phyloP scores from a whole-genome alignment of 1,140 invertebrate species.

The Acromyrmex echinatior region DNA sequence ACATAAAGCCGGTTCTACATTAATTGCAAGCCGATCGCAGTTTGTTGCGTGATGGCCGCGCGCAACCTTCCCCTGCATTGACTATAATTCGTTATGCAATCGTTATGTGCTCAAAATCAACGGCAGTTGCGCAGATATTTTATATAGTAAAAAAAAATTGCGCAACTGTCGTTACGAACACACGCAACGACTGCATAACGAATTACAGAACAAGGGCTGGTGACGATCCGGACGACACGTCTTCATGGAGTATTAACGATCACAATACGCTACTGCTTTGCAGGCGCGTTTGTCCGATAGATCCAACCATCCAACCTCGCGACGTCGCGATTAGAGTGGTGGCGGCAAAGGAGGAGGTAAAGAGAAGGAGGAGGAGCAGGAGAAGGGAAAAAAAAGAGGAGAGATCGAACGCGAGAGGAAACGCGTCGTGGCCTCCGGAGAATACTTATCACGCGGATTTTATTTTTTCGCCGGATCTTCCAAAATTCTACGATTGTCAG shows the following conservation, averaged over 20 bases:
- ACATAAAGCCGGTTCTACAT: too few species aligned
- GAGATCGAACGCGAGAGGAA: not conserved
- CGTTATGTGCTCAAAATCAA: too few species aligned
- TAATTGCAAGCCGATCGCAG: too few species aligned
- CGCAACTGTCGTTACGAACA: too few species aligned
- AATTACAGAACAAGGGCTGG: too few species aligned
- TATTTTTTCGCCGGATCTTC: not conserved
- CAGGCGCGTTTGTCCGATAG: not conserved
- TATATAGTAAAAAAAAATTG: too few species aligned
- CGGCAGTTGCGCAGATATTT: too few species aligned
- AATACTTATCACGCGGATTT: not conserved
- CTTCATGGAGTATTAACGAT: conserved; percentile 3
- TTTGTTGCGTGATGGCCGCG: not conserved
- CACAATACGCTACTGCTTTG: not conserved
- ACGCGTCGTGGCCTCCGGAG: not conserved
- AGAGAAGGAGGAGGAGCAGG: not conserved
- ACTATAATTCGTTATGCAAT: too few species aligned
- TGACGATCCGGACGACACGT: too few species aligned
- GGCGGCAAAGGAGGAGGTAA: not conserved
- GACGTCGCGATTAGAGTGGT: not conserved
- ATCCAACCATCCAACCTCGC: not conserved
- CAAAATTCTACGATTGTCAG: not conserved
- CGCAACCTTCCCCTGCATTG: too few species aligned
- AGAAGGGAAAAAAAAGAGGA: conserved; percentile 3
- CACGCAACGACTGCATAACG: too few species aligned